These are phyloP conservation scores for Neosilurus hyrtlii DNA, from an alignment of 2,797 vertebrate species.

Conservation along the genomic window DNA sequence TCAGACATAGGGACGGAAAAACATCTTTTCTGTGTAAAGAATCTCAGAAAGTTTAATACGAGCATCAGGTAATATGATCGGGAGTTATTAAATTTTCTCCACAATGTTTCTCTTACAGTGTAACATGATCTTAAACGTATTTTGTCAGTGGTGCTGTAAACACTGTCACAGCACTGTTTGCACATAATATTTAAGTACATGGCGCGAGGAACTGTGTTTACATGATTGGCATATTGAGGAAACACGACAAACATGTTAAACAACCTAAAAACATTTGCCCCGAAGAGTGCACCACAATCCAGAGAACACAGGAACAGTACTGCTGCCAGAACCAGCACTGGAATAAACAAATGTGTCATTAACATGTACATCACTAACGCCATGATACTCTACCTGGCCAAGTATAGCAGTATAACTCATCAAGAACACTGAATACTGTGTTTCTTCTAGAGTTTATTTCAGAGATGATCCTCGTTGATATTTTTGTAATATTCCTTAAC, in stretches of 20 bases:
- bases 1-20: no score
- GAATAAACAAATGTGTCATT: background rate
- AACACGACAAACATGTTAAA: background rate
- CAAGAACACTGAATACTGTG: background rate
- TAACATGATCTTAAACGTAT: background rate
- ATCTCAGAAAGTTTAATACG: background rate
- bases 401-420: background rate
- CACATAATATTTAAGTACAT: background rate
- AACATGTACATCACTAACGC: background rate
- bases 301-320: background rate
- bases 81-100: background rate
- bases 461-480: background rate
- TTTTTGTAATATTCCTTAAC: background rate
- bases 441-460: no score
- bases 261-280: background rate
- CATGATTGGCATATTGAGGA: background rate
- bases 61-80: background rate
- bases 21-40: background rate
- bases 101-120: no score
- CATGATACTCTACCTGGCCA: background rate
- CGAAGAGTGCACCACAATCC: background rate
- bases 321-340: background rate
- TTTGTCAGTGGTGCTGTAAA: background rate
- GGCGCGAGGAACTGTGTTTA: no score
- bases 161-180: background rate